These are phyloP conservation scores for Panthera leo DNA, from an alignment of 2,113 vertebrate genomes.

Conservation along the genomic window DNA sequence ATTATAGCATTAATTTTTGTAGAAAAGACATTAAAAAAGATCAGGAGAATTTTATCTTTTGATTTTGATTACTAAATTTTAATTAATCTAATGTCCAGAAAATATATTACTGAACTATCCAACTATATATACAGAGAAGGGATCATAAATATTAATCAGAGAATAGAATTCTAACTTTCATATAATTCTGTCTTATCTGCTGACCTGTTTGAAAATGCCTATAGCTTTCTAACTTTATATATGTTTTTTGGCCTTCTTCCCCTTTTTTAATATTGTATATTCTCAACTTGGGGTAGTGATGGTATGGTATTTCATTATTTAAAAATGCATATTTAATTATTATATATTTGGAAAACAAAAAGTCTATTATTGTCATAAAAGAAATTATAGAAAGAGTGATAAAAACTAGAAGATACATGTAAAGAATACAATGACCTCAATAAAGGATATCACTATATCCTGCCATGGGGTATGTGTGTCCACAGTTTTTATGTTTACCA, in stretches of 20 bases:
- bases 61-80: constrained; percentile 43
- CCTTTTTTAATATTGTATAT: constrained; percentile 14
- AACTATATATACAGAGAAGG: not conserved
- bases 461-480: not conserved
- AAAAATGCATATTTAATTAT: not conserved
- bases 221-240: constrained; percentile 16
- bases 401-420: constrained; percentile 27
- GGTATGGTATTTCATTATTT: constrained; percentile 26
- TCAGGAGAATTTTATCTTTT: constrained; percentile 8
- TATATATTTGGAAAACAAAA: constrained; percentile 34
- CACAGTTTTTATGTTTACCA: not conserved
- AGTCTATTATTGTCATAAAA: not conserved
- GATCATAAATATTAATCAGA: constrained; percentile 34
- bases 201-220: constrained; percentile 35
- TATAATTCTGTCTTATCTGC: constrained; percentile 13
- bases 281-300: not conserved
- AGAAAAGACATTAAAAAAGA: constrained; percentile 23
- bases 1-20: constrained; percentile 26
- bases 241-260: not conserved
- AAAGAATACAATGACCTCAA: constrained; percentile 31
- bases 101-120: constrained; percentile 6
- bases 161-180: constrained; percentile 39
- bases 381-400: constrained; percentile 23
- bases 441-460: not conserved
- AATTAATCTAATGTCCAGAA: constrained; percentile 32